These are phyloP conservation scores for Zosterops pallidus DNA, from an alignment of 2,113 vertebrate species.

Conservation along the genomic window DNA sequence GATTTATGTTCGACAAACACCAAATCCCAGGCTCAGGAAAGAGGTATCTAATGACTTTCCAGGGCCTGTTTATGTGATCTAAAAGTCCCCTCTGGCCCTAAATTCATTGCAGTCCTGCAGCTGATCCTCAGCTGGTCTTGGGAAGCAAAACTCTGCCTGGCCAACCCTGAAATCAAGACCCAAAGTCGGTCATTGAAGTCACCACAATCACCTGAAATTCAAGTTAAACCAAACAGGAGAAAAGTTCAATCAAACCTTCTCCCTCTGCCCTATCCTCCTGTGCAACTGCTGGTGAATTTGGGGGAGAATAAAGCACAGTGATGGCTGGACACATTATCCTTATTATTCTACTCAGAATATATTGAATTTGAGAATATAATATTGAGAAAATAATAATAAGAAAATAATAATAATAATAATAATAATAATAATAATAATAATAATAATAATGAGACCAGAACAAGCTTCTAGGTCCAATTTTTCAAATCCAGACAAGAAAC, in stretches of 20 bases:
- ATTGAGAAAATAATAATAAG: not conserved
- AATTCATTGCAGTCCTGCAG: not conserved
- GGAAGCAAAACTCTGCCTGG: not conserved
- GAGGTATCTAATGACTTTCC: conserved; percentile 36
- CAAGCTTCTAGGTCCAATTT: not conserved
- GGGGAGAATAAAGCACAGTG: not conserved
- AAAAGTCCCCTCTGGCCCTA: conserved; percentile 43
- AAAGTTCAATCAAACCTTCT: not conserved
- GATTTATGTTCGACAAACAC: conserved; percentile 46
- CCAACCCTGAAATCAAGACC: not conserved
- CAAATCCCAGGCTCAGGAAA: conserved; percentile 17
- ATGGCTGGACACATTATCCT: not conserved
- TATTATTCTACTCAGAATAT: not conserved
- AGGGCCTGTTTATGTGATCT: conserved; percentile 18
- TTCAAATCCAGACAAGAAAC: not conserved
- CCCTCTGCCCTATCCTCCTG: not conserved
- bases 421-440: not conserved
- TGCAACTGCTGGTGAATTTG: not conserved
- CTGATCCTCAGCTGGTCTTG: not conserved
- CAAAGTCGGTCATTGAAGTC: not conserved
- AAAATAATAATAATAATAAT: accelerated
- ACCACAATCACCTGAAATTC: not conserved
- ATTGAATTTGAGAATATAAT: too few relatives aligned
- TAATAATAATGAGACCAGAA: accelerated
- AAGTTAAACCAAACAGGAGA: not conserved